These are phyloP conservation scores for Balaeniceps rex DNA, from an alignment of 2,113 vertebrate species.

Conservation along the genomic window DNA sequence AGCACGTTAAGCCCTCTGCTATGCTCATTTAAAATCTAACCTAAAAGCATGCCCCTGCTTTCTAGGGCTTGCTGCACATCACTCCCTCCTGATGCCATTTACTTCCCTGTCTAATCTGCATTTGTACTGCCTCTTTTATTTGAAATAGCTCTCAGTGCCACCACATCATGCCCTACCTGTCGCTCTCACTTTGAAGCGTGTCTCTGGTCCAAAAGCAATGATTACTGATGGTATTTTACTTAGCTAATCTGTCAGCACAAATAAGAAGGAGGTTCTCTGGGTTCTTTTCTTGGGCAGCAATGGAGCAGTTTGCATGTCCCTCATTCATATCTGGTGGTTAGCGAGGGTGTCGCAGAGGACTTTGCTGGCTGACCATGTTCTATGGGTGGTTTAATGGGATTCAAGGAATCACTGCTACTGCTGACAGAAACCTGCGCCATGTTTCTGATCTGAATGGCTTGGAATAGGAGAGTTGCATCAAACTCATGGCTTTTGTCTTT, in stretches of 20 bases:
- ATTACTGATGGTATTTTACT: not conserved
- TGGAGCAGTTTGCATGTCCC: not conserved
- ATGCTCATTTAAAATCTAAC: not conserved
- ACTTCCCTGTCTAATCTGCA: not conserved
- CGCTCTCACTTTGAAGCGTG: not conserved
- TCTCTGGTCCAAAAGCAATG: not conserved
- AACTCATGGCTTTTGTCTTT: not conserved
- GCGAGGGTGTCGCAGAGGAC: not conserved
- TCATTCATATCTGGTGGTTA: not conserved
- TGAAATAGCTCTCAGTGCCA: not conserved
- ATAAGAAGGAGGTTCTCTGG: not conserved
- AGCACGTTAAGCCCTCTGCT: not conserved
- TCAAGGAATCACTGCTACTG: not conserved
- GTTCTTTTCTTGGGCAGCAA: not conserved
- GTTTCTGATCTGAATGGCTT: not conserved
- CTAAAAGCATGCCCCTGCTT: not conserved
- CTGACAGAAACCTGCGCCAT: not conserved
- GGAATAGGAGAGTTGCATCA: not conserved
- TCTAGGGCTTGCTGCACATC: not conserved
- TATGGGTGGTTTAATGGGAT: not conserved
- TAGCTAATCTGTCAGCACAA: not conserved
- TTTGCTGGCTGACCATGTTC: not conserved
- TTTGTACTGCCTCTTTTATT: not conserved
- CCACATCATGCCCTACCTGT: not conserved
- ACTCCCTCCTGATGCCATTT: not conserved